Evolutionary conservation across 2,113 vertebrate genomes (phyloP).

Genomic region (Ameiurus melas): DNA sequence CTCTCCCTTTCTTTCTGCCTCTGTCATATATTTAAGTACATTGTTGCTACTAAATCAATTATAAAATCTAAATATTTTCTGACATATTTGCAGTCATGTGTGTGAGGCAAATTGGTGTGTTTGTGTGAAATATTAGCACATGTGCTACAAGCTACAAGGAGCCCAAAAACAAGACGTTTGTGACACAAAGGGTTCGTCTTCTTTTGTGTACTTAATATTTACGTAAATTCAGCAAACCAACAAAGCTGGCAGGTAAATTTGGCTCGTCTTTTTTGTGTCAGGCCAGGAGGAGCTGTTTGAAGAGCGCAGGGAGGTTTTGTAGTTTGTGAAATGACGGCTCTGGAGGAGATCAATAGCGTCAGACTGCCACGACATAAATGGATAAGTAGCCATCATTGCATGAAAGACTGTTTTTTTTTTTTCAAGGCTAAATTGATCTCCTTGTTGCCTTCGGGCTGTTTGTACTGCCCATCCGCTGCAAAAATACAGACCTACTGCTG

Average conservation of each 20-base stretch:
- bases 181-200: slow-evolving; percentile 16
- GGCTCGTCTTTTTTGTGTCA: background rate
- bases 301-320: slow-evolving; percentile 25
- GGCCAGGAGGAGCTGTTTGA: slow-evolving; percentile 39
- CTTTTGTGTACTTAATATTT: slow-evolving; percentile 35
- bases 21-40: background rate
- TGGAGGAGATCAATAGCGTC: slow-evolving; percentile 56
- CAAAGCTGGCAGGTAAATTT: slow-evolving; percentile 26
- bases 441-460: slow-evolving; percentile 52
- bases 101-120: background rate
- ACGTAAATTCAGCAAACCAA: slow-evolving; percentile 31
- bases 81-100: background rate
- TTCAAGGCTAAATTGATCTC: slow-evolving; percentile 87
- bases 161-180: background rate
- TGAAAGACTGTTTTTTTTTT: slow-evolving; percentile 79
- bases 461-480: slow-evolving; percentile 22
- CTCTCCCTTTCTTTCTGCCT: background rate
- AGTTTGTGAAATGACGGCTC: slow-evolving; percentile 30
- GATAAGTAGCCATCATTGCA: slow-evolving; percentile 91
- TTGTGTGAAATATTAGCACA: background rate
- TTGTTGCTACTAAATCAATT: background rate
- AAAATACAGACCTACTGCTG: slow-evolving; percentile 32
- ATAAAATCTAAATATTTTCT: background rate
- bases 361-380: slow-evolving; percentile 89
- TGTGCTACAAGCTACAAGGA: background rate